Conservation (phyloP, 2,113 vertebrate genomes). For the Tonatia bakeri region DNA sequence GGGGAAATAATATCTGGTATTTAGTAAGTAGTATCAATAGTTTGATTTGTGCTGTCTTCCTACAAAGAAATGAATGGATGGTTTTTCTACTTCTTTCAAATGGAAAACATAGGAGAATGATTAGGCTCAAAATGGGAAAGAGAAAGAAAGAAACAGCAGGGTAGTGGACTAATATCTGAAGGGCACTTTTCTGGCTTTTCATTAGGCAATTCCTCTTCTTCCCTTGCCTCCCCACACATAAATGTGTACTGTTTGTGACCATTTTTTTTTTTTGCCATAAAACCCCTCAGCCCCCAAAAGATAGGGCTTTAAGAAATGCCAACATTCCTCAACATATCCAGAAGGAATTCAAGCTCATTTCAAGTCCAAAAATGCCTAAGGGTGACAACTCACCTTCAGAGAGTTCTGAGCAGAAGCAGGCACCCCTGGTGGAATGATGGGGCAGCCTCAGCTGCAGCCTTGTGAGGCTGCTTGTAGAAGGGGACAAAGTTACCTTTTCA, state of each 20-base stretch:
- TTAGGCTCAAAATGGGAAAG: not conserved
- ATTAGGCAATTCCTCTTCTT: not conserved
- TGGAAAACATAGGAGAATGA: not conserved
- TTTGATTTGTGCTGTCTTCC: not conserved
- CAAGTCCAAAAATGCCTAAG: not conserved
- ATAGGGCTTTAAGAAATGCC: not conserved
- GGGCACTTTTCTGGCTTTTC: not conserved
- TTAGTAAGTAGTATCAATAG: not conserved
- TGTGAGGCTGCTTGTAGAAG: not conserved
- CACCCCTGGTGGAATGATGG: not conserved
- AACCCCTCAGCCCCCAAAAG: not conserved
- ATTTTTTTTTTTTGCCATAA: not conserved
- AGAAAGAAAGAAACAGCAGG: not conserved
- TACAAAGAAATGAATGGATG: not conserved
- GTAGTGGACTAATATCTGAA: not conserved
- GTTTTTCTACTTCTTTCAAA: not conserved
- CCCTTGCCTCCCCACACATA: not conserved
- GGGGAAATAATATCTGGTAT: not conserved
- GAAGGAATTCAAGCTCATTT: not conserved
- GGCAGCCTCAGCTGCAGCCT: not conserved
- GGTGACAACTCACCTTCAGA: not conserved
- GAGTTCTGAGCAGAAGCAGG: rapidly evolving
- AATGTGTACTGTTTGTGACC: not conserved
- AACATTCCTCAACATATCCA: not conserved
- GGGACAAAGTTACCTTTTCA: not conserved